These are phyloP conservation scores for Kradibia gibbosae DNA, from an alignment of 1,140 invertebrate genomes.

Conservation along the genomic window DNA sequence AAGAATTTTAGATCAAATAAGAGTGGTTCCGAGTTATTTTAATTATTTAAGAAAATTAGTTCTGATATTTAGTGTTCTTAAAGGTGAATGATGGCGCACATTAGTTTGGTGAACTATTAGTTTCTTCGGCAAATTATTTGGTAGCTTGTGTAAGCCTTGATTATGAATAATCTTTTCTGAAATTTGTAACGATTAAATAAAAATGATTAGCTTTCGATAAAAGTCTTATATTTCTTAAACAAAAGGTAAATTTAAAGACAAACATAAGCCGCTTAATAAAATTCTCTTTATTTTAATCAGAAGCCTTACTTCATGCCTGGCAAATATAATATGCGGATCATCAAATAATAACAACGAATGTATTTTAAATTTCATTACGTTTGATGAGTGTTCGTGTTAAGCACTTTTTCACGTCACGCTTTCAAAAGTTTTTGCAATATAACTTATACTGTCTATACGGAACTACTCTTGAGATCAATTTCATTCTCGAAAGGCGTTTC, in stretches of 20 bases:
- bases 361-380: constrained; percentile 16
- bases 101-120: not conserved
- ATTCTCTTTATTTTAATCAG: not conserved
- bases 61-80: not conserved
- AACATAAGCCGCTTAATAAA: not conserved
- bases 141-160: not conserved
- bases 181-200: not conserved
- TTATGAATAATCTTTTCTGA: not conserved
- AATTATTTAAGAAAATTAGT: not conserved
- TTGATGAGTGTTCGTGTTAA: constrained; percentile 14
- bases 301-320: not conserved
- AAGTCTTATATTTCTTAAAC: not conserved
- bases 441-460: constrained; percentile 20
- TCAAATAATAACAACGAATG: not conserved
- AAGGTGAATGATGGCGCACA: constrained; percentile 9
- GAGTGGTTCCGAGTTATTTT: constrained; percentile 1
- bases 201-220: not conserved
- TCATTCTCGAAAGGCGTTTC: constrained; percentile 39
- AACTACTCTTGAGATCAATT: constrained; percentile 20
- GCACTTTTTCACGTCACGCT: constrained; percentile 26
- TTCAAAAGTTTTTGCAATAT: constrained; percentile 30
- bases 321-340: not conserved
- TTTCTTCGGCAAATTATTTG: not conserved
- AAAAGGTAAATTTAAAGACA: not conserved
- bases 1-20: too few species aligned